A percentile compares a stretch with the other conserved stretches of the same genome.
Conservation (phyloP, 2,113 vertebrate genomes). For the Paradisaea rubra region DNA sequence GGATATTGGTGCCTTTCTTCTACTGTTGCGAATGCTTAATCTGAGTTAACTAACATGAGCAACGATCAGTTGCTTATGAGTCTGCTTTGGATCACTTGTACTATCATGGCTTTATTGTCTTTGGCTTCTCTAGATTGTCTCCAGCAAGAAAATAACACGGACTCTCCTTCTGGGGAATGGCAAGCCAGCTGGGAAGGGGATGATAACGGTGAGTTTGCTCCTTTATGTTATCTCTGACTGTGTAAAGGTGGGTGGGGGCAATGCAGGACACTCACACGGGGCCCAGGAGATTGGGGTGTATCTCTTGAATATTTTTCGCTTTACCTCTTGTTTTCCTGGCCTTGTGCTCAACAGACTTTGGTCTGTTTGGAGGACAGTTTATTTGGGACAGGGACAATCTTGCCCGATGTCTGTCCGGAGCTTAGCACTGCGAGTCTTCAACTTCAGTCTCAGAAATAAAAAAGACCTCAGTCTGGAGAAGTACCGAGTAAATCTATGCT, state of each 20-base stretch:
- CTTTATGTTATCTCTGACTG: not conserved
- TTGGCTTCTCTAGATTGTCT: conserved; percentile 83
- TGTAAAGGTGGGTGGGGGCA: not conserved
- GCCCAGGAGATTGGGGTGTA: not conserved
- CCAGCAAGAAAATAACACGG: conserved; percentile 94
- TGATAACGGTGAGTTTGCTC: conserved; percentile 79
- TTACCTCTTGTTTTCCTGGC: not conserved
- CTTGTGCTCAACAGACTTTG: too few relatives aligned
- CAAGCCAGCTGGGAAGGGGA: conserved; percentile 94
- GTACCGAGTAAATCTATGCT: not conserved
- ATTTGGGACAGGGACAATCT: not conserved
- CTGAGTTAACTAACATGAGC: not conserved
- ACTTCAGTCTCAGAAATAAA: not conserved
- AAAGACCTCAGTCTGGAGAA: not conserved
- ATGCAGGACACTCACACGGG: not conserved
- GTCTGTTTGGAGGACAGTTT: not conserved
- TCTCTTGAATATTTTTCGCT: not conserved
- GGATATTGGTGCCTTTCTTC: not conserved
- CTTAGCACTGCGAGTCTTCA: not conserved
- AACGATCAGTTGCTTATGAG: not conserved
- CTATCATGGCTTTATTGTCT: not conserved
- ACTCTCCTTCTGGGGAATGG: conserved; percentile 88
- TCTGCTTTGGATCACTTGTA: not conserved
- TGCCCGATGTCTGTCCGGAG: not conserved
- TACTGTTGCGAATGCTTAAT: not conserved